Base-by-base conservation (phyloP, 1,140 invertebrate species). In the Propsilocerus akamusi region DNA sequence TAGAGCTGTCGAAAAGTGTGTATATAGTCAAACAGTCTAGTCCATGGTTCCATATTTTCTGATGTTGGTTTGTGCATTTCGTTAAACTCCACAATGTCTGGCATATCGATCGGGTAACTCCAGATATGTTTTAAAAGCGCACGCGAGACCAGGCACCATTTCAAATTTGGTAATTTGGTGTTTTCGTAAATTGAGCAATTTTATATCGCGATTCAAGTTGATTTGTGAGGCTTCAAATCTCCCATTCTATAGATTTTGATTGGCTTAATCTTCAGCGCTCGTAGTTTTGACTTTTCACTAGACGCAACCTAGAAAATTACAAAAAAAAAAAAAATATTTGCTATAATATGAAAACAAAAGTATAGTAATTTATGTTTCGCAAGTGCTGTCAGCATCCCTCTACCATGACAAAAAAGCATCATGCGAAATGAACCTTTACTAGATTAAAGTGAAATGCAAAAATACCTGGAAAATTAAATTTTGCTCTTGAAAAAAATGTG, bases 361-460 rank as follows among this genome's bases (percentile, higher is more conserved):
- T n/a, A n/a, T n/a, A n/a, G n/a, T 41, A 41, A 41, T 41, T 41
- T 41, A 41, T 41, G 34, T 20, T 37, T 41, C 22, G 34, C 34
- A 41, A 41, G 34, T 41, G 34, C 34, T 41, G 34, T 41, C 17
- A 41, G 34, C 34, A 41, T 41, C 17, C 17, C 17, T 41, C 34
- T 41, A n/a, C n/a, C 34, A 41, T 41, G 34, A 20, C 14, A 20
- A 17, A 41, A 41, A 20, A 41, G n/a, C n/a, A n/a, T n/a, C n/a
- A n/a, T n/a, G n/a, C n/a, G n/a, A n/a, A n/a, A n/a, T n/a, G n/a
- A n/a, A n/a, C n/a, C 34, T 20, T 41, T 20, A 41, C 34, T 20
- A 41, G 34, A 41, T 41, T 41, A 41, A 41, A n/a, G n/a, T n/a
- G n/a, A n/a, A n/a, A n/a, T n/a, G n/a, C n/a, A n/a, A n/a, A n/a